These are phyloP conservation scores for Aphaenogaster rudis DNA, from an alignment of 1,140 invertebrate species.

Conservation along the genomic window DNA sequence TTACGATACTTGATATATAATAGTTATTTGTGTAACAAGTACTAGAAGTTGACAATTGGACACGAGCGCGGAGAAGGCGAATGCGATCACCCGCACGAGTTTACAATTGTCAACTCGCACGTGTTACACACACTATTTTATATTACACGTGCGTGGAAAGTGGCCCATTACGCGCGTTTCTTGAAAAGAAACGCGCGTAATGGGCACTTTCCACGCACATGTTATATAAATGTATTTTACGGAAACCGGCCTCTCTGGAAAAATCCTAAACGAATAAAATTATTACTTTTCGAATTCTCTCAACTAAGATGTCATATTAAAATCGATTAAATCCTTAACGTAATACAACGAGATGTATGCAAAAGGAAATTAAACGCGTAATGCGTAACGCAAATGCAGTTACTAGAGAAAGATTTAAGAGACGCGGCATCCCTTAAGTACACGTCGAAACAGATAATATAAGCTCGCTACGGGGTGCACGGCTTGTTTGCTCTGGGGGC, in stretches of 20 bases:
- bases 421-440: slow-evolving; percentile 82
- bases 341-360: background rate
- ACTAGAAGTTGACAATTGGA: too few species aligned
- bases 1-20: background rate
- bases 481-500: slow-evolving; percentile 82
- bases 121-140: too few species aligned
- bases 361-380: slow-evolving; percentile 43
- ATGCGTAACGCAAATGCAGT: slow-evolving; percentile 19
- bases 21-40: too few species aligned
- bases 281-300: background rate
- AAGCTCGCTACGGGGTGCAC: slow-evolving; percentile 78
- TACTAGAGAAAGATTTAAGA: slow-evolving; percentile 60
- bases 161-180: too few species aligned
- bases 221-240: background rate
- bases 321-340: slow-evolving; percentile 35
- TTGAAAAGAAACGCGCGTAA: too few species aligned
- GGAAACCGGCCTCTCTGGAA: background rate
- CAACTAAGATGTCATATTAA: background rate
- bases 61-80: too few species aligned
- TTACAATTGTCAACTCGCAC: too few species aligned
- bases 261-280: background rate
- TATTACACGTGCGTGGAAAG: too few species aligned
- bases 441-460: slow-evolving; percentile 83
- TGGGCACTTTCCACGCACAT: too few species aligned
- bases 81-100: too few species aligned